These are phyloP conservation scores for Pampusana beccarii DNA, from an alignment of 2,113 vertebrate genomes.

Conservation along the genomic window DNA sequence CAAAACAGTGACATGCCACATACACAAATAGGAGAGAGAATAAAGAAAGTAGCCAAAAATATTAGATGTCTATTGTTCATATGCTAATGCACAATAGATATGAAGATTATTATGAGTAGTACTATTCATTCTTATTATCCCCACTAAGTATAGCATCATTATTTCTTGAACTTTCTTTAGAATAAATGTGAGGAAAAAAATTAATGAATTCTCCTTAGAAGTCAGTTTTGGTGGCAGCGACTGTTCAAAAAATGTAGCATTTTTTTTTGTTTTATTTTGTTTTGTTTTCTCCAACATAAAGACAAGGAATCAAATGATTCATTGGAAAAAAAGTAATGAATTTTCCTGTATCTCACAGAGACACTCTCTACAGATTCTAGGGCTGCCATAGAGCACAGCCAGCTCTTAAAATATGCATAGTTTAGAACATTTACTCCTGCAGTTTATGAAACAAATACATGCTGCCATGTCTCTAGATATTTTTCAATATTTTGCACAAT, in stretches of 20 bases:
- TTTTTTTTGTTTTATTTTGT: no score
- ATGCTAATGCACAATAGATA: background rate
- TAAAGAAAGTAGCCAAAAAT: constrained; percentile 9
- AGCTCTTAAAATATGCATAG: background rate
- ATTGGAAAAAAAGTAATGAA: background rate
- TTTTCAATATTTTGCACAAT: background rate
- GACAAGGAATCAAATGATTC: background rate
- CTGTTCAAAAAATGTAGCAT: background rate
- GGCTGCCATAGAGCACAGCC: background rate
- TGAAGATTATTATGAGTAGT: constrained; percentile 32
- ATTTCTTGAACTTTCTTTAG: constrained; percentile 9
- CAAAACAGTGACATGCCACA: background rate
- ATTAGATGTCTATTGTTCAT: background rate
- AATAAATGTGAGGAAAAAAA: constrained; percentile 10
- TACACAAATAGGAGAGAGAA: background rate
- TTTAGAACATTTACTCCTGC: background rate
- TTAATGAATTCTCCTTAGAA: background rate
- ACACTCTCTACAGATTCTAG: background rate
- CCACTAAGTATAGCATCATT: background rate
- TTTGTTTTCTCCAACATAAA: background rate
- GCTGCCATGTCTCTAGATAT: background rate
- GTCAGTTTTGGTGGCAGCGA: background rate
- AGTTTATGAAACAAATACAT: background rate
- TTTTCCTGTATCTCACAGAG: background rate
- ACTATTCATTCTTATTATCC: constrained; percentile 2